Conservation (phyloP, 92 coral and sea anemone genomes). For the Paramuricea clavata region DNA sequence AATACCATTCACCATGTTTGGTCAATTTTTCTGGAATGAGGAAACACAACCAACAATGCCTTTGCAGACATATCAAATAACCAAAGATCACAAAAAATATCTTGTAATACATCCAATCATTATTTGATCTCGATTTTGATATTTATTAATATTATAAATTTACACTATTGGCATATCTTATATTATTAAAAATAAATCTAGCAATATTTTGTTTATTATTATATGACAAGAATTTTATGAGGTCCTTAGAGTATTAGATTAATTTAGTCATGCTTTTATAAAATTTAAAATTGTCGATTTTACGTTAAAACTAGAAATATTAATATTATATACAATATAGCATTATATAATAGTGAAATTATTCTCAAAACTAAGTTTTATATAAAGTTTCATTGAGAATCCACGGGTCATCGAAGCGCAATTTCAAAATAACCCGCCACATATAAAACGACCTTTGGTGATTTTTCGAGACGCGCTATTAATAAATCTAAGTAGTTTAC, state of each 20-base stretch:
- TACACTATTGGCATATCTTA: background rate
- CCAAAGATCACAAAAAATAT: background rate
- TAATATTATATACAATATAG: background rate
- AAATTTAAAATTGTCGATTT: background rate
- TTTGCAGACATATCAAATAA: constrained; percentile 1
- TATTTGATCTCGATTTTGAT: background rate
- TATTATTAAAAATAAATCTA: background rate
- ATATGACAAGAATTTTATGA: background rate
- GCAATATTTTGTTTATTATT: background rate
- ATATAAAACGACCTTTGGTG: background rate
- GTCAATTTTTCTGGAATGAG: background rate
- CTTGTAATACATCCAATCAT: no score
- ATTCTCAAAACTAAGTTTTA: background rate
- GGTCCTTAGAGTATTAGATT: background rate
- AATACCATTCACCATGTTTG: background rate
- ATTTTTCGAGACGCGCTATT: background rate
- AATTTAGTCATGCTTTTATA: background rate
- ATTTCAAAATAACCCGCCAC: constrained; percentile 18
- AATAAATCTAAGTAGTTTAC: background rate
- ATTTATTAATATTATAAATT: background rate
- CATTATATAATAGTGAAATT: background rate
- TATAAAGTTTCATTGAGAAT: background rate
- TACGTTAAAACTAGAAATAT: background rate
- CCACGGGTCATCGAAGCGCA: background rate
- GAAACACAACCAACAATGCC: background rate